These are phyloP conservation scores for Plumapathes pennacea DNA, from an alignment of 92 coral and sea anemone species.

Conservation along the genomic window DNA sequence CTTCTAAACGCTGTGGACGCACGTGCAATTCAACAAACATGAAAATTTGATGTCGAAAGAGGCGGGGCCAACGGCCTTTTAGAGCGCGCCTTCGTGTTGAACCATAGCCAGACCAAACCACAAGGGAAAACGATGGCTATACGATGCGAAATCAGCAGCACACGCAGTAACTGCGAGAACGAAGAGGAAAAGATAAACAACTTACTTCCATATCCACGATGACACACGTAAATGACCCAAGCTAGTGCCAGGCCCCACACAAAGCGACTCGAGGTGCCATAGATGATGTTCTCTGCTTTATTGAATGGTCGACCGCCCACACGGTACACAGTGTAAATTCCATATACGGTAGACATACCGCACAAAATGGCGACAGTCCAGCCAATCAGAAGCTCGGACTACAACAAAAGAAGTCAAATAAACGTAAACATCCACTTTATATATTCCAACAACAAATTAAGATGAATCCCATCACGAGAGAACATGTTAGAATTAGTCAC, in stretches of 20 bases:
- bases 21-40: too few species aligned
- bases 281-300: conserved; percentile 62
- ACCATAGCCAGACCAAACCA: too few species aligned
- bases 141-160: background rate
- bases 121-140: too few species aligned
- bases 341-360: conserved; percentile 64
- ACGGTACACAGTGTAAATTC: conserved; percentile 47
- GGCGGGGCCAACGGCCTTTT: too few species aligned
- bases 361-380: conserved; percentile 60
- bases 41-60: too few species aligned
- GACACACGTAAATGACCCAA: conserved; percentile 88
- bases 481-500: too few species aligned
- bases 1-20: too few species aligned
- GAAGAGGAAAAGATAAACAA: background rate
- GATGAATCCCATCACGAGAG: too few species aligned
- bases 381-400: conserved; percentile 38
- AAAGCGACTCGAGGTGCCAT: conserved; percentile 67
- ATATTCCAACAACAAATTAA: too few species aligned
- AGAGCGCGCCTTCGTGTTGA: too few species aligned
- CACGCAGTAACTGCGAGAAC: background rate
- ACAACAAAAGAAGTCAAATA: background rate
- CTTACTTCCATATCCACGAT: conserved; percentile 86
- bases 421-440: too few species aligned
- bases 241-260: conserved; percentile 88
- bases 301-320: conserved; percentile 57